Evolutionary conservation across 2,113 vertebrate genomes (phyloP).

Genomic region (Plecturocebus donacophilus): DNA sequence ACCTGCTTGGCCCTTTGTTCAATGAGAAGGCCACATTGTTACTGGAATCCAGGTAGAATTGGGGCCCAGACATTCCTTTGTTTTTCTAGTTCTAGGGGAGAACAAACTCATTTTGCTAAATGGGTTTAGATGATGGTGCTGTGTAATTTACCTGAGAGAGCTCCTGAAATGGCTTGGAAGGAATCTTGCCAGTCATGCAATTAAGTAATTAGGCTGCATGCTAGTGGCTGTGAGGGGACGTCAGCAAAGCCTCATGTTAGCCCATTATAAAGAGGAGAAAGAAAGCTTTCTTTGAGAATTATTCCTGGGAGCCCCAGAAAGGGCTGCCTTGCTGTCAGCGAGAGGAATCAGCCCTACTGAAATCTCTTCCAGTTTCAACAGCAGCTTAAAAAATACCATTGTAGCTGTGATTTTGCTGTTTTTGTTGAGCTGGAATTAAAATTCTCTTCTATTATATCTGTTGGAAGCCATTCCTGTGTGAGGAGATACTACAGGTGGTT

Average conservation of each 20-base stretch:
- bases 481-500: constrained; percentile 23
- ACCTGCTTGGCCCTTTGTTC: constrained; percentile 78
- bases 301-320: not conserved
- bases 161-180: constrained; percentile 77
- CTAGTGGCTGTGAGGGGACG: constrained; percentile 62
- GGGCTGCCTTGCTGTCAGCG: not conserved
- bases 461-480: not conserved
- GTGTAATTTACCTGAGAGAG: constrained; percentile 82
- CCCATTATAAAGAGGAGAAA: constrained; percentile 48
- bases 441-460: not conserved
- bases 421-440: constrained; percentile 27
- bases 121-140: constrained; percentile 78
- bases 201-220: constrained; percentile 81
- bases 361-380: not conserved
- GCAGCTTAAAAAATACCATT: not conserved
- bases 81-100: constrained; percentile 65
- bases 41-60: constrained; percentile 87
- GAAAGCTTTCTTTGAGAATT: constrained; percentile 49
- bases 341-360: not conserved
- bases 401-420: not conserved
- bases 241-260: constrained; percentile 40
- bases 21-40: constrained; percentile 84
- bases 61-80: constrained; percentile 45
- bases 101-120: constrained; percentile 78
- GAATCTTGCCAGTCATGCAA: constrained; percentile 80